Evolutionary conservation across 2,113 vertebrate genomes (phyloP).

Genomic region (Pitta sordida): DNA sequence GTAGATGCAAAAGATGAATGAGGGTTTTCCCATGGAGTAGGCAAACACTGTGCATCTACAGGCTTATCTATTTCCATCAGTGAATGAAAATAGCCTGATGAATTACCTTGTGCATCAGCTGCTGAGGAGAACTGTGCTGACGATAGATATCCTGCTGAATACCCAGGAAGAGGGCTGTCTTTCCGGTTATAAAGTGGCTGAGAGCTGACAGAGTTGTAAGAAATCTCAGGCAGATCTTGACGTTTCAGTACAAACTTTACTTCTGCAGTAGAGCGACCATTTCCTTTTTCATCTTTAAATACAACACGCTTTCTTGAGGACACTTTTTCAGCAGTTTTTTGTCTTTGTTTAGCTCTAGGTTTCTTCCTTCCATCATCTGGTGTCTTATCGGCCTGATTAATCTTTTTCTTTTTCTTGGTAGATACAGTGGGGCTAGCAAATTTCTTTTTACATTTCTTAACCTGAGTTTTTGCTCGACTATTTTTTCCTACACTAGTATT

Average conservation of each 20-base stretch:
- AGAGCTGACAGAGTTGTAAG: constrained; percentile 51
- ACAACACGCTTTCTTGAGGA: constrained; percentile 65
- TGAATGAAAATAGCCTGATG: constrained; percentile 66
- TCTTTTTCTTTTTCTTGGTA: constrained; percentile 77
- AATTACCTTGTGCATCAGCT: constrained; percentile 58
- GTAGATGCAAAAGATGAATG: constrained; percentile 50
- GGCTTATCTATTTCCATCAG: constrained; percentile 70
- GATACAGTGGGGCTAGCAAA: constrained; percentile 52
- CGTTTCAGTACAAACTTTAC: constrained; percentile 60
- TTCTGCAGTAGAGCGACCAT: constrained; percentile 31
- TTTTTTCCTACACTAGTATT: constrained; percentile 63
- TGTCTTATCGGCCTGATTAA: constrained; percentile 67
- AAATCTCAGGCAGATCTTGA: constrained; percentile 55
- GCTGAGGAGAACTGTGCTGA: constrained; percentile 69
- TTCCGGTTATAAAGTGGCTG: constrained; percentile 68
- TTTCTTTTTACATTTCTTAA: constrained; percentile 79
- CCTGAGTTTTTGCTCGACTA: constrained; percentile 70
- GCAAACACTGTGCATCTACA: constrained; percentile 55
- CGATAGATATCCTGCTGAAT: constrained; percentile 69
- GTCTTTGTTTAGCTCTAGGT: constrained; percentile 69
- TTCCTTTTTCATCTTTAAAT: constrained; percentile 72
- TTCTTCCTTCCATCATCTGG: constrained; percentile 69
- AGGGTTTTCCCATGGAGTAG: constrained; percentile 58
- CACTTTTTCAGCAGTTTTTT: constrained; percentile 64
- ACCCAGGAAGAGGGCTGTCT: constrained; percentile 59